Evolutionary conservation across 2,113 vertebrate genomes (phyloP), one percentile per base, ranked within the genome.

Genomic region (Craseonycteris thonglongyai): DNA sequence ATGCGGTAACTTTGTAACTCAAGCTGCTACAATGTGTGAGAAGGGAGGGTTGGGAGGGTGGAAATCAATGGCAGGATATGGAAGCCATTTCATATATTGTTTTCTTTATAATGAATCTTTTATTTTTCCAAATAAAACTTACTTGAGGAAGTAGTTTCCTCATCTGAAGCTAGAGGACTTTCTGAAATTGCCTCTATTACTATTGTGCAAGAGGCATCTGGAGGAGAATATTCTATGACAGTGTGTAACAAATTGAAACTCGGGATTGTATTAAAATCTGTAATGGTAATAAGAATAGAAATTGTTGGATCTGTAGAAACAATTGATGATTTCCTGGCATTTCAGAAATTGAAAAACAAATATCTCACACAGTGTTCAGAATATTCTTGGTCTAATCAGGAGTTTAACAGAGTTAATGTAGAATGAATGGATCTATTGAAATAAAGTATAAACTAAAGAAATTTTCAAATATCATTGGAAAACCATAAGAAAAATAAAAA

Each of bases 241-340:
- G 6, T 85, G 0, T 45, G 38, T 80, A 65, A 58, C 76, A 11
- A 86, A 51, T 42, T 30, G 74, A 75, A 79, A 81, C 30, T 86
- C 45, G 58, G 21, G 33, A 88, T 42, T 86, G 30, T 51, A 6
- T 58, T 76, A 51, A 74, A 69, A 65, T 65, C 28, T 86, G 24
- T 59, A 91, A 38, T 69, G 74, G n/a, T 42, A 61, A 56, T 63
- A 91, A 78, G 47, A 63, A 93, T 47, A 86, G 38, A 71, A 69
- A 47, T 66, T 65, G 58, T 12, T 30, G 3, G 28, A 24, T 26
- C 40, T 85, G 3, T 76, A 45, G 26, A 92, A 92, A 40, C 1
- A 85, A 13, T 69, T 63, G 61, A 71, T 66, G 49, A 24, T 30
- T 56, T 79, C 38, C 26, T 38, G 74, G 14, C 56, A 90, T 61